Conservation (phyloP, 1,140 invertebrate genomes). For the Sinonovacula constricta region DNA sequence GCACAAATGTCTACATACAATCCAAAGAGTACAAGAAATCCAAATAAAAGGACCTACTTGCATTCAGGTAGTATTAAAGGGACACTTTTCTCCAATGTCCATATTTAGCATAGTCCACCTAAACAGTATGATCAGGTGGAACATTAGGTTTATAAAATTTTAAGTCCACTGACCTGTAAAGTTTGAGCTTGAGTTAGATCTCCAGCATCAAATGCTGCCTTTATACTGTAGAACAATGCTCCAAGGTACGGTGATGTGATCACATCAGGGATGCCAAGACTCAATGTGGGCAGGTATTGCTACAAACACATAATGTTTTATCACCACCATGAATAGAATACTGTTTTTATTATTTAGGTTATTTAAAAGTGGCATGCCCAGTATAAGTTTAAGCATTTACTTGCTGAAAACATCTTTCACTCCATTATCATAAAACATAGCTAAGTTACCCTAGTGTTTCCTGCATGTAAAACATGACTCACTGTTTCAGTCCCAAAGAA, state of each 20-base stretch:
- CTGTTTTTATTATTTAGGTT: neutral
- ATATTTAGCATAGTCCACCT: too few relatives aligned
- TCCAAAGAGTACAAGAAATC: too few relatives aligned
- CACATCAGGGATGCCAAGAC: conserved; percentile 25
- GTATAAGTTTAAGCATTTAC: neutral
- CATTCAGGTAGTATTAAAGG: too few relatives aligned
- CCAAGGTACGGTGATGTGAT: conserved; percentile 35
- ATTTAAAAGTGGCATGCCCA: neutral
- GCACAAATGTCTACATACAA: too few relatives aligned
- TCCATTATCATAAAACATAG: neutral
- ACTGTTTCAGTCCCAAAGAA: conserved; percentile 33
- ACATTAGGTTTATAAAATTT: too few relatives aligned
- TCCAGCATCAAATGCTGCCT: neutral
- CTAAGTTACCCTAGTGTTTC: too few relatives aligned
- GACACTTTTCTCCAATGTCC: too few relatives aligned
- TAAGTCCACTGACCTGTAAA: too few relatives aligned
- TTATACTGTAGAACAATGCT: conserved; percentile 23
- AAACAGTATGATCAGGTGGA: too few relatives aligned
- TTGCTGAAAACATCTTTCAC: too few relatives aligned
- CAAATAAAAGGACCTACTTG: too few relatives aligned
- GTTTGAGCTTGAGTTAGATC: conserved; percentile 14
- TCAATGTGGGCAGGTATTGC: conserved; percentile 32
- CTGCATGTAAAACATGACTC: too few relatives aligned
- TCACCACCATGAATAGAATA: neutral
- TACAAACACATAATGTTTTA: conserved; percentile 13